Percentiles rank a stretch among this genome's conserved stretches.
phyloP scores from a whole-genome alignment of 2,797 vertebrate species.

The Tadarida brasiliensis region DNA sequence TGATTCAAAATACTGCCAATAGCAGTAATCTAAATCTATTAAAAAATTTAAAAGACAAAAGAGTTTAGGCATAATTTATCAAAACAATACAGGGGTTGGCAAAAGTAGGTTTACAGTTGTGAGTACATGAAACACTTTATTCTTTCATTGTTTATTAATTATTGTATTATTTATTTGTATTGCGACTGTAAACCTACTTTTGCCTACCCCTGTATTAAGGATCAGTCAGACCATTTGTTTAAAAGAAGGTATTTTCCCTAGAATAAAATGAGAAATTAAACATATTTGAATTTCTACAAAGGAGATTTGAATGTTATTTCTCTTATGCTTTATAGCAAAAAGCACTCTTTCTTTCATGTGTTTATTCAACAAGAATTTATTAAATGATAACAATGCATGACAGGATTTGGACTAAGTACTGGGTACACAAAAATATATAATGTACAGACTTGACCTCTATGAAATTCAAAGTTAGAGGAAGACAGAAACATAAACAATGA shows the following conservation, averaged over 20 bases:
- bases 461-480: background rate
- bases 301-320: background rate
- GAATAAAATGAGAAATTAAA: conserved; percentile 50
- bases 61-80: conserved; percentile 2
- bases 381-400: background rate
- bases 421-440: background rate
- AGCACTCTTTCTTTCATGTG: background rate
- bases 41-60: conserved; percentile 29
- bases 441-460: background rate
- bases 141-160: background rate
- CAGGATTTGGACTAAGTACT: background rate
- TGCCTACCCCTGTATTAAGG: background rate
- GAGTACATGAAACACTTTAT: background rate
- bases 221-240: background rate
- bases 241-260: conserved; percentile 27
- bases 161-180: background rate
- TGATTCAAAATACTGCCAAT: conserved; percentile 19
- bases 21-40: conserved; percentile 3
- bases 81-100: background rate
- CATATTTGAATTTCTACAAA: conserved; percentile 57
- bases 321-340: conserved; percentile 13
- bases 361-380: conserved; percentile 33
- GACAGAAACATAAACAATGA: background rate
- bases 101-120: background rate
- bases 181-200: background rate